Base-by-base conservation (phyloP, 2,888 invertebrate genomes). In the Holacanthella duospinosa region DNA sequence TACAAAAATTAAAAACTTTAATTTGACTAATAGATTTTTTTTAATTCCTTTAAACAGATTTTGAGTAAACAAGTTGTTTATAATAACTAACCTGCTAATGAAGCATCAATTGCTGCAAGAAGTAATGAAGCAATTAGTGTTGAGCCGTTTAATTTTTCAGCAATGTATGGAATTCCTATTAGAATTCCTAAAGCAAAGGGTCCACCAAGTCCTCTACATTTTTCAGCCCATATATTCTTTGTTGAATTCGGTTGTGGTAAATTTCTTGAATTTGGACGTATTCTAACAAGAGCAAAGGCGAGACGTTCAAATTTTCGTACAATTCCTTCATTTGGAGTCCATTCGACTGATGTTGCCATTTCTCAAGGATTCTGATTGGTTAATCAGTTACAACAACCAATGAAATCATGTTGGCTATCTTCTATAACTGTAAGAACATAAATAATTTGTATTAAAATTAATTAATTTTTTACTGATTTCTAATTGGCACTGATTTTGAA, bases 141-240 rank as follows among this genome's bases (percentile, higher is more conserved):
- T 56, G 71, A 71, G 56, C 70, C 71, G n/a, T 69, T 68, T 19
- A 70, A 71, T 62, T 71, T 71, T 60, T 72, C 72, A 36, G 72
- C 69, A 28, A 71, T 68, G 59, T 68, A 70, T 27, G 70, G 71
- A 64, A 71, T 68, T 43, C 69, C 68, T 12, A 72, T 68, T 12
- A 72, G 62, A 24, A 71, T 58, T 29, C 70, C 68, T 43, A 72
- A 60, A 12, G 72, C 68, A 64, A 71, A 72, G 21, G 72, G 71
- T 27, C 72, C 72, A 27, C 70, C 72, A 25, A 72, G 62, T 25
- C 70, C 69, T 55, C 65, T 67, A 16, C 65, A 67, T 61, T 71
- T 72, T 55, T 71, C 68, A 55, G 66, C 43, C 70, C 70, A 72
- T 25, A 64, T 58, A 61, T 65, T 66, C 48, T 64, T 66, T 27